Percentiles rank a stretch among this genome's conserved stretches.
Evolutionary conservation across 2,888 invertebrate species (phyloP).

Genomic region (Cephus rjabovi): DNA sequence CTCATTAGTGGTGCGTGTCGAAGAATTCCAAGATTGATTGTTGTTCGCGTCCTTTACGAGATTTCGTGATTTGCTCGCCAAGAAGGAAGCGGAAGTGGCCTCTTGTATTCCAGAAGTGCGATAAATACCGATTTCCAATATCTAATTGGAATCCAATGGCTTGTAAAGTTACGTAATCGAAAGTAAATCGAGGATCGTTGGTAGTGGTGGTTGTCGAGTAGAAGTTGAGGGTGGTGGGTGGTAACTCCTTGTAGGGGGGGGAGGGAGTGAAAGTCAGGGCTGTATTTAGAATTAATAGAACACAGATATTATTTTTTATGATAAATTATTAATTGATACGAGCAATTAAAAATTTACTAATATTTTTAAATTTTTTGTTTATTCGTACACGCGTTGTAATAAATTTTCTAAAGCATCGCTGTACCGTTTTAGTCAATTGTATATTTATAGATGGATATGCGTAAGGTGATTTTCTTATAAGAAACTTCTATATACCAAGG

Average conservation of each 20-base stretch:
- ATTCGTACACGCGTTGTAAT: not conserved
- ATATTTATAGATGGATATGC: not conserved
- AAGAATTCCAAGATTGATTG: not conserved
- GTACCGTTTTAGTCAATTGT: not conserved
- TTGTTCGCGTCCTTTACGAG: not conserved
- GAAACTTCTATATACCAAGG: not conserved
- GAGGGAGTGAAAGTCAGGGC: not conserved
- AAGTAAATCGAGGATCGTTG: conserved; percentile 14
- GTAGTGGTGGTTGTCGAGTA: conserved; percentile 4
- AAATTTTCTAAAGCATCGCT: not conserved
- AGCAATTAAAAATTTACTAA: not conserved
- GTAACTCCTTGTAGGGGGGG: not conserved
- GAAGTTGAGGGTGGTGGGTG: conserved; percentile 4
- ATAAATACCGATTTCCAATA: conserved; percentile 25
- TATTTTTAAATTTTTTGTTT: not conserved
- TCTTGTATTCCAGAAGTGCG: conserved; percentile 14
- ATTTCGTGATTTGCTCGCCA: not conserved
- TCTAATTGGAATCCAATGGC: conserved; percentile 25
- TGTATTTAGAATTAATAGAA: not conserved
- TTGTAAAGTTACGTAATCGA: conserved; percentile 24
- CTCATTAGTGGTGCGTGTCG: not conserved
- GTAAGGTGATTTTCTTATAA: not conserved
- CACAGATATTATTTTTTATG: not conserved
- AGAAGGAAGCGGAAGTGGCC: conserved; percentile 12
- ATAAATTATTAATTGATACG: not conserved